Evolutionary conservation across 2,113 vertebrate species (phyloP).

Genomic region (Thalassoma bifasciatum): DNA sequence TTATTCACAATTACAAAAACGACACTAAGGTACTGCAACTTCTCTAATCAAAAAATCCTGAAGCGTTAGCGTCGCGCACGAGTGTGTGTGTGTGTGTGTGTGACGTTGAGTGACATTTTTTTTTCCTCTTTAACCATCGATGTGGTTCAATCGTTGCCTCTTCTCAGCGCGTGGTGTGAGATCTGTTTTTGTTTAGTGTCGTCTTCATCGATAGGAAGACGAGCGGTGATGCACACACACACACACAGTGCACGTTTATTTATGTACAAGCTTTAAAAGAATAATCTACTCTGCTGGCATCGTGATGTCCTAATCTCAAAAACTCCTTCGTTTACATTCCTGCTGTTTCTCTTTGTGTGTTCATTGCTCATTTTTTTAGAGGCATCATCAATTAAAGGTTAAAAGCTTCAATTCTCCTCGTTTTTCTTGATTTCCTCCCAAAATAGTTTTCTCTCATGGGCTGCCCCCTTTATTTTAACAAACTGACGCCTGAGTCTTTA

Average conservation of each 20-base stretch:
- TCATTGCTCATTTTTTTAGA: not conserved
- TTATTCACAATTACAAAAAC: slow-evolving; percentile 22
- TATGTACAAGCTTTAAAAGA: not conserved
- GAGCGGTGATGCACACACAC: not conserved
- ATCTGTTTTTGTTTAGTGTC: not conserved
- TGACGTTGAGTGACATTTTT: not conserved
- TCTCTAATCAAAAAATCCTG: not conserved
- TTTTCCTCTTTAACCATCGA: not conserved
- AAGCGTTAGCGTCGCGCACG: not conserved
- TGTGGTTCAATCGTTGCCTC: not conserved
- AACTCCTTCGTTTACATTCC: slow-evolving; percentile 1
- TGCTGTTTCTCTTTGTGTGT: not conserved
- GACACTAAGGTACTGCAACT: not conserved
- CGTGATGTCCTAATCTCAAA: not conserved
- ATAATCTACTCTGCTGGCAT: not conserved
- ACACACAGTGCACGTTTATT: not conserved
- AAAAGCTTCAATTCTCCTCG: not conserved
- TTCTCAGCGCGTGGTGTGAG: not conserved
- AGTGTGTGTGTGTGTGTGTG: not conserved
- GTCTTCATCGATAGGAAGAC: not conserved
- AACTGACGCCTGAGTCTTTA: no score
- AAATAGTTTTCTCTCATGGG: not conserved
- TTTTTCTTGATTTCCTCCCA: not conserved
- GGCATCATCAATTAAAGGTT: not conserved
- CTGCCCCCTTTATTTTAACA: no score